These are phyloP conservation scores for Centrocercus urophasianus DNA, from an alignment of 2,113 vertebrate genomes.

Conservation along the genomic window DNA sequence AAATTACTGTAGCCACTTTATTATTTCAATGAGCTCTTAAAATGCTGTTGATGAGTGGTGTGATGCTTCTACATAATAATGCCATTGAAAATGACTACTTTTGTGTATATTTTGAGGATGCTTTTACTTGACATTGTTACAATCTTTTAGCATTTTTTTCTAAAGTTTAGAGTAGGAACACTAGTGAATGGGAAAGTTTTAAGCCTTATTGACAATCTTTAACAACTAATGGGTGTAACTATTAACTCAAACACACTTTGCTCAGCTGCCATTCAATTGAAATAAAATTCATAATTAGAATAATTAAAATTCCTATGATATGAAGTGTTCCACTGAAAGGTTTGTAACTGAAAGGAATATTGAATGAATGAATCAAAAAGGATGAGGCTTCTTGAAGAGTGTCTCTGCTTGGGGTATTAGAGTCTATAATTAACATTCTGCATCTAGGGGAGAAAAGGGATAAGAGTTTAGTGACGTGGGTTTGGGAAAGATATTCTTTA, in stretches of 20 bases:
- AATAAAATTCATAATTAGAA: neutral
- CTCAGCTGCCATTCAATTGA: neutral
- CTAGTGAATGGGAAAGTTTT: slow-evolving; percentile 42
- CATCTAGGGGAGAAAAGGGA: neutral
- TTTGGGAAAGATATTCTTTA: neutral
- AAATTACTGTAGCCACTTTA: slow-evolving; percentile 60
- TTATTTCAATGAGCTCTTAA: slow-evolving; percentile 71
- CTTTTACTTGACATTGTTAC: slow-evolving; percentile 29
- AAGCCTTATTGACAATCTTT: neutral
- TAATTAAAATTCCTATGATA: neutral
- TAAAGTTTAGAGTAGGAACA: neutral
- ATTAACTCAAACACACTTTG: neutral
- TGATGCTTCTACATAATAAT: slow-evolving; percentile 55
- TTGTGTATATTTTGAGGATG: neutral
- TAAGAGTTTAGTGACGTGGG: neutral
- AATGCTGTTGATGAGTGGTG: slow-evolving; percentile 50
- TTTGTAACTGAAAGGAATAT: neutral
- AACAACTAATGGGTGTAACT: neutral
- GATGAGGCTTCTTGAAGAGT: neutral
- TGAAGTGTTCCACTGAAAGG: neutral
- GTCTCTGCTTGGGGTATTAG: neutral
- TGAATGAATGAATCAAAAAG: neutral
- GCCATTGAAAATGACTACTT: slow-evolving; percentile 24
- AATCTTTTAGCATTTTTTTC: slow-evolving; percentile 24
- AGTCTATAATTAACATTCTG: neutral